These are phyloP conservation scores for Calliopsis andreniformis DNA, from an alignment of 1,140 invertebrate species.

Conservation along the genomic window DNA sequence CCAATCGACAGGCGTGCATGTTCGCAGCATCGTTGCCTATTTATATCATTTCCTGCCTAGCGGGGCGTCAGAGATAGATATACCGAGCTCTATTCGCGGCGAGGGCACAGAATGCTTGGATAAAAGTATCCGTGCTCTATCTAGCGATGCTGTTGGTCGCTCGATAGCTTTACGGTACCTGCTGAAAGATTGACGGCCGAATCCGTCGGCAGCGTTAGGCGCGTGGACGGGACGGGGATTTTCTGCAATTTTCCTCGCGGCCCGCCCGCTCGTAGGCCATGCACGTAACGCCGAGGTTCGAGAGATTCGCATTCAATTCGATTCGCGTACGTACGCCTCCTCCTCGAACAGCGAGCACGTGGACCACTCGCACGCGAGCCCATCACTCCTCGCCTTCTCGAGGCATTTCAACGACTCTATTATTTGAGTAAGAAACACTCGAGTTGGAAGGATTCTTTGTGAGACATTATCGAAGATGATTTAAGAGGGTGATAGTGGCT, in stretches of 20 bases:
- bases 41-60: constrained; percentile 73
- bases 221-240: constrained; percentile 71
- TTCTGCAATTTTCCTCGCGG: constrained; percentile 73
- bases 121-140: constrained; percentile 57
- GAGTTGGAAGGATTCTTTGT: too few relatives aligned
- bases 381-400: neutral
- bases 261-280: constrained; percentile 58
- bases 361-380: constrained; percentile 14
- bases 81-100: constrained; percentile 59
- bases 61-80: constrained; percentile 69
- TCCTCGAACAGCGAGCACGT: constrained; percentile 54
- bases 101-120: constrained; percentile 45
- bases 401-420: neutral
- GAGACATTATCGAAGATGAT: too few relatives aligned
- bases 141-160: constrained; percentile 55
- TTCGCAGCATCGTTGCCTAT: constrained; percentile 56
- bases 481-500: too few relatives aligned
- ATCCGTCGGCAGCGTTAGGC: constrained; percentile 75
- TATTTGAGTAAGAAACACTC: too few relatives aligned
- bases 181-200: constrained; percentile 78
- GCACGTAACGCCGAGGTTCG: constrained; percentile 68
- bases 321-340: constrained; percentile 61
- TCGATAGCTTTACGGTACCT: constrained; percentile 75
- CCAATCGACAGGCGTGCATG: neutral
- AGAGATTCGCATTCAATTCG: constrained; percentile 68